Evolutionary conservation across 2,888 invertebrate genomes (phyloP).

Genomic region (Ectemnius continuus): DNA sequence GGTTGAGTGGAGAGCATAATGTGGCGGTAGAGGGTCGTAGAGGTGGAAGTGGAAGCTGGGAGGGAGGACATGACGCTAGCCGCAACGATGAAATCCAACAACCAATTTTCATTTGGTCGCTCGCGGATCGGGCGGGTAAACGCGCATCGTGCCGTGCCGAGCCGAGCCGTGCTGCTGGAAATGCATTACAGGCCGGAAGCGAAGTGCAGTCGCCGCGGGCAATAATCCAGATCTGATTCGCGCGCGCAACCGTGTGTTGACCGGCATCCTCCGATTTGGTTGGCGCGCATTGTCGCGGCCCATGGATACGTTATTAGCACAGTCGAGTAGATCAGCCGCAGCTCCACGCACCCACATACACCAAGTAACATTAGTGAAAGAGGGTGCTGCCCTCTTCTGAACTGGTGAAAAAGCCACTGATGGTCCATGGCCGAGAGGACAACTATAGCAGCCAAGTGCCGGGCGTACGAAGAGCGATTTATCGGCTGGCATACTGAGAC

Average conservation of each 20-base stretch:
- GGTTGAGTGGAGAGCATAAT: conserved; percentile 12
- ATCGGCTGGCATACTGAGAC: conserved; percentile 31
- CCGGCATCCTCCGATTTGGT: conserved; percentile 41
- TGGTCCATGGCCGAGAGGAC: conserved; percentile 2
- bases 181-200: conserved; percentile 52
- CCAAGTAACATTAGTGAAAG: not conserved
- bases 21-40: not conserved
- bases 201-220: conserved; percentile 49
- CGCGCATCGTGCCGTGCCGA: too few species aligned
- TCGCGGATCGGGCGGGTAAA: not conserved
- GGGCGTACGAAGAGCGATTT: conserved; percentile 29
- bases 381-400: not conserved
- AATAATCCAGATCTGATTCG: conserved; percentile 61
- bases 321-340: not conserved
- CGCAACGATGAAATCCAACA: conserved; percentile 31
- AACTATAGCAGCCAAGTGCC: conserved; percentile 17
- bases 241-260: conserved; percentile 10
- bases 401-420: not conserved
- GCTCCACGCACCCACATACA: not conserved
- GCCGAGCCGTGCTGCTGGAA: conserved; percentile 27
- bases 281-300: conserved; percentile 17
- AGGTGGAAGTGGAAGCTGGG: not conserved
- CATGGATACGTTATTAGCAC: not conserved
- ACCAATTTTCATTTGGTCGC: conserved; percentile 48
- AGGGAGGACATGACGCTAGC: conserved; percentile 21